Base-by-base conservation (phyloP, 2,113 vertebrate genomes). In the Alouatta palliata region DNA sequence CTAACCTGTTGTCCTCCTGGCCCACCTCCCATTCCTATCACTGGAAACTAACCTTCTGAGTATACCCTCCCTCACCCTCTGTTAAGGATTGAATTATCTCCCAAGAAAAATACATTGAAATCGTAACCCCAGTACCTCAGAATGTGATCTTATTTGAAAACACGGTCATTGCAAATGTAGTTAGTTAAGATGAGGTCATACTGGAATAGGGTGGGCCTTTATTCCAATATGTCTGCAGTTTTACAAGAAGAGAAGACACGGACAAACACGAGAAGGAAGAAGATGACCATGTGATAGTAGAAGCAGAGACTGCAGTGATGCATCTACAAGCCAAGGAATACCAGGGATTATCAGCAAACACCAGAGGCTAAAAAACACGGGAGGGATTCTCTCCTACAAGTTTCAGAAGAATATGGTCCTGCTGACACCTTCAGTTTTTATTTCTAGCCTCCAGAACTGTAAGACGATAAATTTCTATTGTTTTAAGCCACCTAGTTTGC, bases 81-180 rank as follows among this genome's bases (percentile, higher is more conserved):
- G 6, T 79, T 21, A 43, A 32, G 17, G 56, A 35, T 76, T 94
- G 80, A 92, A 16, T 20, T 93, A 9, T 88, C 9, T 87, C 54
- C 43, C 52, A 76, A 75, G 43, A 83, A 40, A 87, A 11, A 45
- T 43, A 75, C 32, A 16, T n/a, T 89, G 80, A 89, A 94, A 91
- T 66, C 25, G 37, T 77, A 61, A 84, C 35, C n/a, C n/a, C 19
- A 35, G 35, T 37, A 90, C 37, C 21, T 64, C 66, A 94, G 49
- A 84, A 86, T 86, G 30, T 58, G 30, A 87, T 56, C 35, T 76
- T 82, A 43, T 37, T 43, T 85, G 56, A 56, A 95, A 94, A 94
- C 2, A 92, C 5, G 32, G 3, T 16, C 52, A 90, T 40, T 27
- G 35, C 27, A 88, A 32, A 90, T 54, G 32, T n/a, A 91, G 87